phyloP scores from a whole-genome alignment of 2,888 invertebrate genomes.

The Gryllus longicercus region DNA sequence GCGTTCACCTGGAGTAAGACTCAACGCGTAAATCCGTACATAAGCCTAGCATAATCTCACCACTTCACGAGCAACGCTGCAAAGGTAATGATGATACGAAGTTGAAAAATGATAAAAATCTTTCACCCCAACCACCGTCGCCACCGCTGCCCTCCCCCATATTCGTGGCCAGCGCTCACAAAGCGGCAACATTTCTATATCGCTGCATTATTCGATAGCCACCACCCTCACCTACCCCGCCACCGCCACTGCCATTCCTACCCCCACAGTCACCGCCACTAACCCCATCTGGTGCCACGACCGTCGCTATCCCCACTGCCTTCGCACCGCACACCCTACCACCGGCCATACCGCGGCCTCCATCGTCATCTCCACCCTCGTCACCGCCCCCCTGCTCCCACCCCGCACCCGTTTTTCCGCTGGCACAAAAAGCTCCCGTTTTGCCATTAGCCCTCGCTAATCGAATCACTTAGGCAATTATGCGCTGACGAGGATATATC shows the following conservation, averaged over 20 bases:
- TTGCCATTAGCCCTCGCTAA: constrained; percentile 8
- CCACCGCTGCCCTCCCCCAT: too few species aligned
- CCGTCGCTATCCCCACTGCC: not conserved
- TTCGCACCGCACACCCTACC: not conserved
- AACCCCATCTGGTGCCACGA: not conserved
- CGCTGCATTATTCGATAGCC: not conserved
- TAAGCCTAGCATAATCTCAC: too few species aligned
- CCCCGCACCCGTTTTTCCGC: not conserved
- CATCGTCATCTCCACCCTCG: not conserved
- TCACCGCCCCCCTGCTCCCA: not conserved
- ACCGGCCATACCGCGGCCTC: not conserved
- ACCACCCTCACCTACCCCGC: not conserved
- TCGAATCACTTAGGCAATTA: constrained; percentile 17
- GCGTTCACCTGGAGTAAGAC: too few species aligned
- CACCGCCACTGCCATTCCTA: not conserved
- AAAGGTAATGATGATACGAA: too few species aligned
- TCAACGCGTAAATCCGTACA: too few species aligned
- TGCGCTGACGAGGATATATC: constrained; percentile 17
- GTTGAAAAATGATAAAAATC: too few species aligned
- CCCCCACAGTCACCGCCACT: not conserved
- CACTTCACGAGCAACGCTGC: too few species aligned
- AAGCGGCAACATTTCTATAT: too few species aligned
- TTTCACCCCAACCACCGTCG: too few species aligned
- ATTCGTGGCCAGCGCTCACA: too few species aligned
- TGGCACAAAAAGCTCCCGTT: not conserved